These are phyloP conservation scores for Palloptera scutellata DNA, from an alignment of 2,888 invertebrate genomes.

Conservation along the genomic window DNA sequence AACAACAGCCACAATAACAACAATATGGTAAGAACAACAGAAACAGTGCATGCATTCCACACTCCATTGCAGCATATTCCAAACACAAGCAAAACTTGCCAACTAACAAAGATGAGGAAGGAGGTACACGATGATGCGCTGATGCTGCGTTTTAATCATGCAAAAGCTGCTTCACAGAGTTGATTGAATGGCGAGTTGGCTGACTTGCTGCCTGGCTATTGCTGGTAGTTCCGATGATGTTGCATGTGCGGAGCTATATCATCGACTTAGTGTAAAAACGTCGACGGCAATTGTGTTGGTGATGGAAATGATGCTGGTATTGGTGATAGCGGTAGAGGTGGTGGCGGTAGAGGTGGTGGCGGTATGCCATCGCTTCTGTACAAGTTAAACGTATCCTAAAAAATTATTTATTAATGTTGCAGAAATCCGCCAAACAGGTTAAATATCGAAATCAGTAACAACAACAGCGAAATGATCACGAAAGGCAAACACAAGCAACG, in stretches of 20 bases:
- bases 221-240: too few species aligned
- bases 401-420: conserved; percentile 62
- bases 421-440: conserved; percentile 60
- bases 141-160: too few species aligned
- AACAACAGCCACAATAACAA: conserved; percentile 5
- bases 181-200: too few species aligned
- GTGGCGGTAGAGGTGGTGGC: not conserved
- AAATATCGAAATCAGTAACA: conserved; percentile 41
- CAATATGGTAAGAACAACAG: too few species aligned
- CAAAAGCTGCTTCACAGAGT: too few species aligned
- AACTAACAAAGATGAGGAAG: too few species aligned
- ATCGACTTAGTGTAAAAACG: too few species aligned
- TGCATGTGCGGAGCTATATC: too few species aligned
- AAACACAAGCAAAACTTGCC: too few species aligned
- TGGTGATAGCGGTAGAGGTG: not conserved
- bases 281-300: not conserved
- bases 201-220: too few species aligned
- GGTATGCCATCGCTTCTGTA: conserved; percentile 12
- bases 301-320: not conserved
- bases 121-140: too few species aligned
- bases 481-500: conserved; percentile 6
- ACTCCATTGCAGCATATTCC: not conserved
- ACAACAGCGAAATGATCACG: conserved; percentile 23
- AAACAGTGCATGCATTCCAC: not conserved
- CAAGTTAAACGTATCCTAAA: conserved; percentile 51